A percentile compares a stretch with the other conserved stretches of the same genome.
Evolutionary conservation across 2,113 vertebrate genomes (phyloP).

Genomic region (Mustelus asterias): DNA sequence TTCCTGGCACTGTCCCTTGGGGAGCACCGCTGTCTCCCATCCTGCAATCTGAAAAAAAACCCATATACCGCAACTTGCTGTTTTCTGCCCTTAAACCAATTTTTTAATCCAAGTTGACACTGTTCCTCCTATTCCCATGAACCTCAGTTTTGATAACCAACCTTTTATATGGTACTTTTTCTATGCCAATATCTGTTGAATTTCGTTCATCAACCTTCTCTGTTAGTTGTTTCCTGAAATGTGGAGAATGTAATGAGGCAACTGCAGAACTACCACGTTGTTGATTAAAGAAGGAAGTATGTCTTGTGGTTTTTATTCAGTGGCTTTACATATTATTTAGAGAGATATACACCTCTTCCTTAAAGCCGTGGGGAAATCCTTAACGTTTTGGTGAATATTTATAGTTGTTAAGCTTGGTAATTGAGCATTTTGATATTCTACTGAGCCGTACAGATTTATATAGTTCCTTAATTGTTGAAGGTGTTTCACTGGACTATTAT

Average conservation of each 20-base stretch:
- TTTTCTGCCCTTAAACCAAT: too few relatives aligned
- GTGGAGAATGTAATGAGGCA: neutral
- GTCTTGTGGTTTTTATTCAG: neutral
- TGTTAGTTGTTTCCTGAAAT: neutral
- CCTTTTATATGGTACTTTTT: too few relatives aligned
- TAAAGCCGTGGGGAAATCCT: neutral
- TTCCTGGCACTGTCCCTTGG: too few relatives aligned
- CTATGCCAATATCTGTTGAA: too few relatives aligned
- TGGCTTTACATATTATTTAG: neutral
- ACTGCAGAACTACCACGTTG: neutral
- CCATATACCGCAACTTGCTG: too few relatives aligned
- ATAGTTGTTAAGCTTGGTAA: neutral
- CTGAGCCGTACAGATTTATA: neutral
- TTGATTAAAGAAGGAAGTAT: neutral
- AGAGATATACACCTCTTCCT: neutral
- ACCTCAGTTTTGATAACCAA: too few relatives aligned
- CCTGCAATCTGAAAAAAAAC: too few relatives aligned
- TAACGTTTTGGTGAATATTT: neutral
- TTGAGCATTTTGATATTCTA: neutral
- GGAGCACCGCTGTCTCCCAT: too few relatives aligned
- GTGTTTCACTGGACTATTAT: neutral
- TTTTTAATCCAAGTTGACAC: too few relatives aligned
- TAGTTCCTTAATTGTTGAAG: neutral
- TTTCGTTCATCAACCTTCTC: too few relatives aligned
- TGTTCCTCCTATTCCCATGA: too few relatives aligned